Percentiles rank a stretch among this genome's conserved stretches.
These are phyloP conservation scores for Ceryle rudis DNA, from an alignment of 2,797 vertebrate species.

Conservation along the genomic window DNA sequence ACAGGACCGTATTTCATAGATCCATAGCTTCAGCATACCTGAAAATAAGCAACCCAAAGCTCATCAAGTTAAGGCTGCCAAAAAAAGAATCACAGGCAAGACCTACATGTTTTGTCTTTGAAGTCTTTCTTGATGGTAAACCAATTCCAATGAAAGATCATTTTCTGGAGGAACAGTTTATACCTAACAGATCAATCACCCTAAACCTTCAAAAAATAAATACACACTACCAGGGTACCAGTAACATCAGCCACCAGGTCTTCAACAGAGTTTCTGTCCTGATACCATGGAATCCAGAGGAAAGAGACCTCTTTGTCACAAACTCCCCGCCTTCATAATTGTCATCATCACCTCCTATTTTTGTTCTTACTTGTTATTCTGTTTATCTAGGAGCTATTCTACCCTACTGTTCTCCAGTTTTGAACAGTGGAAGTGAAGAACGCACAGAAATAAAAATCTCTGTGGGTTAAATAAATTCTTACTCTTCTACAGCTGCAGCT, in stretches of 20 bases:
- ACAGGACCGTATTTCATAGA: not conserved
- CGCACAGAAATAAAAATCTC: constrained; percentile 25
- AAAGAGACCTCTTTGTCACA: not conserved
- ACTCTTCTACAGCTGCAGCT: constrained; percentile 6
- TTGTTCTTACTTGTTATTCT: not conserved
- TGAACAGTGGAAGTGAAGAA: constrained; percentile 2
- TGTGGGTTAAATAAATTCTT: constrained; percentile 33
- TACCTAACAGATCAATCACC: not conserved
- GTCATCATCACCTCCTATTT: not conserved
- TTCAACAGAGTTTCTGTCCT: not conserved
- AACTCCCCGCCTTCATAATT: not conserved
- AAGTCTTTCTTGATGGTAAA: not conserved
- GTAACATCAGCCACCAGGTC: not conserved
- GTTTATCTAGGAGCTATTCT: not conserved
- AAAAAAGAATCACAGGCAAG: not conserved
- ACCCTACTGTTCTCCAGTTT: not conserved
- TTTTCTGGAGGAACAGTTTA: not conserved
- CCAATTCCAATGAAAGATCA: not conserved
- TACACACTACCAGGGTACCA: not conserved
- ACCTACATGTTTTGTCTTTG: not conserved
- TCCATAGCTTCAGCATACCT: not conserved
- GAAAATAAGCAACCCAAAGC: not conserved
- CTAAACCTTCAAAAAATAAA: not conserved
- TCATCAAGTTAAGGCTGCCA: not conserved
- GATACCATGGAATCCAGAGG: not conserved